Conservation (phyloP, 1,140 invertebrate species). For the Andrena cerasifolii region DNA sequence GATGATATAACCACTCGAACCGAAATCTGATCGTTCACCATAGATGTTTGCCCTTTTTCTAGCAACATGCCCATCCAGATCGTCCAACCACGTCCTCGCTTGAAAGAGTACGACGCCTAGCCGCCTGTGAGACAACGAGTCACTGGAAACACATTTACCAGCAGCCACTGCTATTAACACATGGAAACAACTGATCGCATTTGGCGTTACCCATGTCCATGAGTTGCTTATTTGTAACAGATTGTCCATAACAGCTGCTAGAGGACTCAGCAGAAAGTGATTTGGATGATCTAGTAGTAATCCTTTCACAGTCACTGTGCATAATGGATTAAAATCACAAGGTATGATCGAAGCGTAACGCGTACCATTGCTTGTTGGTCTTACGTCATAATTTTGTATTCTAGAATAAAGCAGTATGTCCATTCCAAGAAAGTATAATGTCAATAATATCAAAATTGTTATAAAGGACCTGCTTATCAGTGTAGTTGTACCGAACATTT, state of each 20-base stretch:
- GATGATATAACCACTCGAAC: slow-evolving; percentile 87
- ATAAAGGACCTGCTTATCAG: slow-evolving; percentile 37
- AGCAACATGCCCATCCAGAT: slow-evolving; percentile 91
- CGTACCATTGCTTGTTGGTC: slow-evolving; percentile 57
- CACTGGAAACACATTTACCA: slow-evolving; percentile 87
- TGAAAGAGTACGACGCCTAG: slow-evolving; percentile 89
- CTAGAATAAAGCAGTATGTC: slow-evolving; percentile 84
- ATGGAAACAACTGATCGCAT: slow-evolving; percentile 89
- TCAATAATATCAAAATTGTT: slow-evolving; percentile 68
- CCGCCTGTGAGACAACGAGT: slow-evolving; percentile 86
- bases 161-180: slow-evolving; percentile 87
- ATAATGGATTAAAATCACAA: slow-evolving; percentile 88
- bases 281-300: slow-evolving; percentile 89
- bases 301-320: slow-evolving; percentile 89
- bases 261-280: slow-evolving; percentile 89
- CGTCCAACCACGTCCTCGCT: slow-evolving; percentile 89
- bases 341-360: slow-evolving; percentile 82
- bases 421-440: slow-evolving; percentile 85
- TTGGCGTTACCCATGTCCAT: slow-evolving; percentile 87
- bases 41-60: slow-evolving; percentile 86
- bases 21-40: slow-evolving; percentile 88
- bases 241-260: slow-evolving; percentile 86
- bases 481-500: slow-evolving; percentile 45
- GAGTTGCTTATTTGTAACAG: slow-evolving; percentile 85
- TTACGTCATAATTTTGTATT: slow-evolving; percentile 83